Conservation (phyloP, 2,113 vertebrate genomes). For the Guaruba guarouba region DNA sequence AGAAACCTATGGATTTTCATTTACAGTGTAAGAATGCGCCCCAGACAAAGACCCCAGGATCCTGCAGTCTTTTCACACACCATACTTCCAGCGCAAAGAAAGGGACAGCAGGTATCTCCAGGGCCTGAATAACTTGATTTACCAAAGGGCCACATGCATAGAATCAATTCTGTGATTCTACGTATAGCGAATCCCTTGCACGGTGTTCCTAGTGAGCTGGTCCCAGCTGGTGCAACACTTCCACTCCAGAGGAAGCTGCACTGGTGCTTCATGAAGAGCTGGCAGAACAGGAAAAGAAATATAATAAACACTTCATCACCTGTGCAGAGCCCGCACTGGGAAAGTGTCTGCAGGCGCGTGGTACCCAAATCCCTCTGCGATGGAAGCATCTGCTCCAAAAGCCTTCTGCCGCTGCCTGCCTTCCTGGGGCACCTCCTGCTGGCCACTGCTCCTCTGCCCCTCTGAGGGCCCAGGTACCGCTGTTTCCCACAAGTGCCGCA, state of each 20-base stretch:
- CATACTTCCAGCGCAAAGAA: background rate
- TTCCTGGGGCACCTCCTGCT: background rate
- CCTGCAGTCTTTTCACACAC: background rate
- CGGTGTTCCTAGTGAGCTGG: background rate
- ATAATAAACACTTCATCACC: constrained; percentile 4
- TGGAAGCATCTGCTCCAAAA: background rate
- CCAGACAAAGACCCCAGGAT: background rate
- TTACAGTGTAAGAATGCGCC: background rate
- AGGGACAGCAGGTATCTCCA: background rate
- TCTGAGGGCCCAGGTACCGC: background rate
- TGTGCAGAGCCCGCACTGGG: constrained; percentile 7
- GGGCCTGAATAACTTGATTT: background rate
- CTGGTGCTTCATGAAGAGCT: background rate
- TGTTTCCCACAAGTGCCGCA: background rate
- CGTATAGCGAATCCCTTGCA: background rate
- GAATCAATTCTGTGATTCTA: background rate
- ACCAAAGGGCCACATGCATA: background rate
- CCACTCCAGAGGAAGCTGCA: background rate
- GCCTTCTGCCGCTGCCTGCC: background rate
- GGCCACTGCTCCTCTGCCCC: background rate
- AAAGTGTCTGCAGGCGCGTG: background rate
- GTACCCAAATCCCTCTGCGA: background rate
- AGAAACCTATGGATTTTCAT: background rate
- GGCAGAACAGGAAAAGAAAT: background rate
- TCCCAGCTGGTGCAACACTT: background rate